Evolutionary conservation across 2,888 invertebrate genomes (phyloP).

Genomic region (Protula sp.): DNA sequence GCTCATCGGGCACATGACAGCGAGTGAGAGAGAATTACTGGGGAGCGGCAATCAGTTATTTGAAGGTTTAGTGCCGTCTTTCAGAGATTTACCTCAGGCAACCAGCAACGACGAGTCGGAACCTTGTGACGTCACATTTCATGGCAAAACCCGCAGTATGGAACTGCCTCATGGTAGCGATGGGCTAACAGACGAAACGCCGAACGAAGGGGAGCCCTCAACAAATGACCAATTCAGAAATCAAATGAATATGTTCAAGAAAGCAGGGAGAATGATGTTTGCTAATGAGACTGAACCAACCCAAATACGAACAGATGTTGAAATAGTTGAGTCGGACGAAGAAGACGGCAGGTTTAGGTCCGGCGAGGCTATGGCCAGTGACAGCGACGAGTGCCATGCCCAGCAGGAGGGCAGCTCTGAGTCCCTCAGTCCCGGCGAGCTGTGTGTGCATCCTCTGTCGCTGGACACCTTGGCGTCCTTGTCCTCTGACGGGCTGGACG

Average conservation of each 20-base stretch:
- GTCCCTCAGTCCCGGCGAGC: slow-evolving; percentile 1
- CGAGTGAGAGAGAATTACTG: slow-evolving; percentile 7
- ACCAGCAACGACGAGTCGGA: neutral
- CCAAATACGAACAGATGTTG: too few relatives aligned
- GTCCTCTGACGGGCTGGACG: neutral
- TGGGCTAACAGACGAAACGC: neutral
- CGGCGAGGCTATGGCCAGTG: neutral
- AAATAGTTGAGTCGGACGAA: too few relatives aligned
- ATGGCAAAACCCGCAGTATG: neutral
- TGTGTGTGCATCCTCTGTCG: neutral
- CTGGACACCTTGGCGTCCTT: neutral
- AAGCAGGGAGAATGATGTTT: neutral
- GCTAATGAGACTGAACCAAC: neutral
- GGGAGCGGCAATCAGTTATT: slow-evolving; percentile 6
- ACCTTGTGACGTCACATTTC: neutral
- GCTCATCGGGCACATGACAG: slow-evolving; percentile 1
- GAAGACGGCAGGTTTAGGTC: neutral
- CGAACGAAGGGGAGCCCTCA: neutral
- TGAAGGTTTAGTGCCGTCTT: slow-evolving; percentile 5
- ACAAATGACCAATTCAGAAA: neutral
- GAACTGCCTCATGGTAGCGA: neutral
- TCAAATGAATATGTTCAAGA: neutral
- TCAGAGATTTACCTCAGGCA: slow-evolving; percentile 2
- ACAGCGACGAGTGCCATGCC: neutral
- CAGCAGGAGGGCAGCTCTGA: neutral